phyloP scores from a whole-genome alignment of 2,797 vertebrate genomes.

The Hapalemur alaotrensis region DNA sequence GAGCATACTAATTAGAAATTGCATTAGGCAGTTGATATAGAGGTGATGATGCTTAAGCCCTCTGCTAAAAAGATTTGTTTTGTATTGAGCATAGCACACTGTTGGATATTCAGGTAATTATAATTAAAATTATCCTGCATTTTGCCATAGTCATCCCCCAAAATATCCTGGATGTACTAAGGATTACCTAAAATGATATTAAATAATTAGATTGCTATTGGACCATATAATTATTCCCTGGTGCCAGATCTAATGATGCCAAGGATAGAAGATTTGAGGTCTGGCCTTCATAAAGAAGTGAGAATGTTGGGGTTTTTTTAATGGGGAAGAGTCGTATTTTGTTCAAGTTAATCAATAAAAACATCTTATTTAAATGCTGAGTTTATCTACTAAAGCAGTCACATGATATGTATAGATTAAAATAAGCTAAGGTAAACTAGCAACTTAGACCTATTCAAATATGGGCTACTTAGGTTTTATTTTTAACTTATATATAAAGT shows the following conservation, averaged over 20 bases:
- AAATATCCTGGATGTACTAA: neutral
- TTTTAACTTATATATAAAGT: conserved; percentile 23
- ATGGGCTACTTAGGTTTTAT: neutral
- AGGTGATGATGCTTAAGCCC: neutral
- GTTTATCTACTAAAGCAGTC: neutral
- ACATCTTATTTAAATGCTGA: neutral
- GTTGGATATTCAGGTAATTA: neutral
- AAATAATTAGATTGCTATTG: neutral
- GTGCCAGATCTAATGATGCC: neutral
- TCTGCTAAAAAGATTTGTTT: neutral
- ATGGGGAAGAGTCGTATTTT: neutral
- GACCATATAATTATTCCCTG: neutral
- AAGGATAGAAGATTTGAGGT: neutral
- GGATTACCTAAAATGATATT: neutral
- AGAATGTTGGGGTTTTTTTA: neutral
- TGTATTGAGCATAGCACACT: neutral
- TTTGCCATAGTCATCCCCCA: neutral
- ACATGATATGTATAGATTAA: neutral
- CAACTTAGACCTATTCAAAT: neutral
- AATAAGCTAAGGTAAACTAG: neutral
- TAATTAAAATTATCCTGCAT: conserved; percentile 5
- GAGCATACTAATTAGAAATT: neutral
- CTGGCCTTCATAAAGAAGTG: neutral
- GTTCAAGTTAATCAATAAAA: neutral
- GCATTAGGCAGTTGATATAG: neutral